Base-by-base conservation (phyloP, 2,113 vertebrate genomes). In the Poeciliopsis occidentalis region DNA sequence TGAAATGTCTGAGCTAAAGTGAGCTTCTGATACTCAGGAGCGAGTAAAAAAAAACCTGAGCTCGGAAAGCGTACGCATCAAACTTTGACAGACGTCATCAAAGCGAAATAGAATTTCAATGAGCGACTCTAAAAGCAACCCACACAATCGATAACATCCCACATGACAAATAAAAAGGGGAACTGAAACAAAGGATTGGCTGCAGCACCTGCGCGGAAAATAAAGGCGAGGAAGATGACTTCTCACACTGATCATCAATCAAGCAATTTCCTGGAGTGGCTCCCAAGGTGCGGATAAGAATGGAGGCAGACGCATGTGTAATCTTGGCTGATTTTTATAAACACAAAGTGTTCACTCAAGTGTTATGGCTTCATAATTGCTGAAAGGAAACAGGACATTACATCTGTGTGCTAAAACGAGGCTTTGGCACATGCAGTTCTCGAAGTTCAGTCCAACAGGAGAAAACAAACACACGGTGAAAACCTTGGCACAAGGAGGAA, bases 401-500 rank as follows among this genome's bases (percentile, higher is more conserved):
- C 57, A 24, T 63, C 4, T 24, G 15, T 44, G n/a, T 30, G 27
- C 26, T 54, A 34, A 63, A 64, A 77, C 7, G 10, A 71, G 39
- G 29, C 22, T n/a, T 8, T 64, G 51, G 81, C 19, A 69, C n/a
- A 22, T 64, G 19, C 22, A 3, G 13, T 10, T 3, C 2, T 63
- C 7, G 30, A 8, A 30, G 32, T 31, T 73, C 85, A 29, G 83
- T 66, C 47, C 29, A 67, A 15, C 13, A 17, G 22, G 65, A 41
- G 24, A 54, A 51, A 12, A 37, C 31, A 1, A 37, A 34, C 11
- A 37, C 2, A 12, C 34, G 2, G 10, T 10, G 11, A 37, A 6
- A 51, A 51, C 5, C 22, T 32, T n/a, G 2, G 10, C 44, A 54
- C 76, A 71, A n/a, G 81, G 83, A 87, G 37, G 37, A 31, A 85